Conservation (phyloP, 2,797 vertebrate genomes). For the Coendou prehensilis region DNA sequence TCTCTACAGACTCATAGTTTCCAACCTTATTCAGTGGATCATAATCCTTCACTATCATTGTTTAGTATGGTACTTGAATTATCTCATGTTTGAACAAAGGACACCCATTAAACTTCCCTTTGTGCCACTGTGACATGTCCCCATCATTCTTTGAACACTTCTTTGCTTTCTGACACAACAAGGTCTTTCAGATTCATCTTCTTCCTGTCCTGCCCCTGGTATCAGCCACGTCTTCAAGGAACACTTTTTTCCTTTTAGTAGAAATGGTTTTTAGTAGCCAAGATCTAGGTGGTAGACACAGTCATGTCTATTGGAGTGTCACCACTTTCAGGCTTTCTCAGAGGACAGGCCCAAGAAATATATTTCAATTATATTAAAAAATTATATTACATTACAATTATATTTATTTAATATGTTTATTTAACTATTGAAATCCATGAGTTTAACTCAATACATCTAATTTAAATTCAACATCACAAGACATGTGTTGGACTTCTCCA, state of each 20-base stretch:
- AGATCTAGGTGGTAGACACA: background rate
- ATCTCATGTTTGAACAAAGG: background rate
- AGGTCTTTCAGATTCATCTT: background rate
- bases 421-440: background rate
- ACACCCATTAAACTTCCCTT: background rate
- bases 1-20: background rate
- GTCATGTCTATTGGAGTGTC: background rate
- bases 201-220: background rate
- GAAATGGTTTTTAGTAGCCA: background rate
- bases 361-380: background rate
- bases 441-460: background rate
- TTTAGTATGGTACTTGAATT: background rate
- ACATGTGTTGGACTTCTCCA: background rate
- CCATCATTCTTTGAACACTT: background rate
- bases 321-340: background rate
- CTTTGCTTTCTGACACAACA: background rate
- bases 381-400: background rate
- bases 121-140: background rate
- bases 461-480: background rate
- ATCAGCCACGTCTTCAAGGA: background rate
- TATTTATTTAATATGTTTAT: background rate
- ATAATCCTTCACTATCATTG: rapidly evolving
- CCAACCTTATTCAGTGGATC: background rate
- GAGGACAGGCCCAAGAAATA: background rate
- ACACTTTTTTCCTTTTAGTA: background rate